Evolutionary conservation across 1,140 invertebrate genomes (phyloP).

Genomic region (Drosophila elegans): DNA sequence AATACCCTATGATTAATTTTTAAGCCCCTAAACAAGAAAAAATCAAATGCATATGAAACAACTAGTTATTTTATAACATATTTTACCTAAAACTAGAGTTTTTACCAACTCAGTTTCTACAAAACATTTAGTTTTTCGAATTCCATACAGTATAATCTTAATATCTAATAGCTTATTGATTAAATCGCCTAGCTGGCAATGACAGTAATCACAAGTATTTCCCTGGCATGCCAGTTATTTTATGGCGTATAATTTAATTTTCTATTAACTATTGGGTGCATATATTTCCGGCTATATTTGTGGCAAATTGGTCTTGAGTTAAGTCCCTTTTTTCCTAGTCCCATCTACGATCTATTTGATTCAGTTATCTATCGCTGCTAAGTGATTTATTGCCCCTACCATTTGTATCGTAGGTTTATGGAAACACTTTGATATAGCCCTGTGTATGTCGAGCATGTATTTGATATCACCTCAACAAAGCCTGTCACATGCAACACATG

Average conservation of each 20-base stretch:
- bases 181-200: neutral
- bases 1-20: neutral
- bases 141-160: neutral
- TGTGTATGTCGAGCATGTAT: constrained; percentile 2
- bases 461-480: constrained; percentile 6
- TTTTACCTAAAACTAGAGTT: neutral
- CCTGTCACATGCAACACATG: constrained; percentile 63
- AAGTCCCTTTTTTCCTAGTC: neutral
- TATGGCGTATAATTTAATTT: constrained; percentile 23
- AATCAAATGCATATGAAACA: neutral
- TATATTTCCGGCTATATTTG: constrained; percentile 17
- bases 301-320: constrained; percentile 16
- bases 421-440: constrained; percentile 19
- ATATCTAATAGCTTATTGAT: constrained; percentile 20
- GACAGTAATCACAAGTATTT: constrained; percentile 26
- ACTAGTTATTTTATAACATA: too few relatives aligned
- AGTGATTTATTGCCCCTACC: constrained; percentile 30
- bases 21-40: neutral
- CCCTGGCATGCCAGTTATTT: constrained; percentile 17
- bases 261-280: constrained; percentile 21
- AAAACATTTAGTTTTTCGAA: neutral
- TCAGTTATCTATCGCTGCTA: neutral
- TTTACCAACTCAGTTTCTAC: too few relatives aligned
- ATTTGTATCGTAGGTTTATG: constrained; percentile 6
- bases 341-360: neutral